phyloP scores from a whole-genome alignment of 2,113 vertebrate genomes.

The Gobius niger region DNA sequence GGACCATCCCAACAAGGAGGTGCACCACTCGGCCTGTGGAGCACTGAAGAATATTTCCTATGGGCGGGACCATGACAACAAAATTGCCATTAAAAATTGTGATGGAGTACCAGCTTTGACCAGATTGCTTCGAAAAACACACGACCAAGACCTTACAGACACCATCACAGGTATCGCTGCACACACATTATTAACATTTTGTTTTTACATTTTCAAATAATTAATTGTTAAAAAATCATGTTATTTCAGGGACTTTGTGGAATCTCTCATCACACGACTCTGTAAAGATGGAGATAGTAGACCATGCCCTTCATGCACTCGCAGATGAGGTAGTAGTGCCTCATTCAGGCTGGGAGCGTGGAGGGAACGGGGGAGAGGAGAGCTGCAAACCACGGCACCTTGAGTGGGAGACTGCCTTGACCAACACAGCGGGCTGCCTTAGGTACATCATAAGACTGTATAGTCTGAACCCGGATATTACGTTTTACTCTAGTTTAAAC shows the following conservation, averaged over 20 bases:
- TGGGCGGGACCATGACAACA: conserved; percentile 92
- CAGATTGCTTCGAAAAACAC: conserved; percentile 88
- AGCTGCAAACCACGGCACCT: conserved; percentile 92
- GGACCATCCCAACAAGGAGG: conserved; percentile 93
- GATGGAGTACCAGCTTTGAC: conserved; percentile 90
- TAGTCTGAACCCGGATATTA: conserved; percentile 18
- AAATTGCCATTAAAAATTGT: conserved; percentile 97
- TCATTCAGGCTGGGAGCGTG: conserved; percentile 90
- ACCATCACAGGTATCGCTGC: conserved; percentile 89
- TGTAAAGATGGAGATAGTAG: conserved; percentile 98
- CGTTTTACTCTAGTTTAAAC: conserved; percentile 40
- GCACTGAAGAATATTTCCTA: conserved; percentile 98
- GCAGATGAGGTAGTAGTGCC: conserved; percentile 92
- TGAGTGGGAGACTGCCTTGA: conserved; percentile 93
- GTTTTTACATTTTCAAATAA: neutral
- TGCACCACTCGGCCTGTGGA: conserved; percentile 91
- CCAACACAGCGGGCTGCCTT: conserved; percentile 96
- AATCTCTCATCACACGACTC: conserved; percentile 96
- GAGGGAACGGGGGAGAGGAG: conserved; percentile 74
- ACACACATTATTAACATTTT: neutral
- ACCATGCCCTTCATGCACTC: conserved; percentile 90
- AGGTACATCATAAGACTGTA: conserved; percentile 74
- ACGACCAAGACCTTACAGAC: conserved; percentile 90
- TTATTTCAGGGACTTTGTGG: conserved; percentile 88
- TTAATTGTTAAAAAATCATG: neutral